Conservation (phyloP, 2,888 invertebrate genomes). For the Tetranychus truncatus region DNA sequence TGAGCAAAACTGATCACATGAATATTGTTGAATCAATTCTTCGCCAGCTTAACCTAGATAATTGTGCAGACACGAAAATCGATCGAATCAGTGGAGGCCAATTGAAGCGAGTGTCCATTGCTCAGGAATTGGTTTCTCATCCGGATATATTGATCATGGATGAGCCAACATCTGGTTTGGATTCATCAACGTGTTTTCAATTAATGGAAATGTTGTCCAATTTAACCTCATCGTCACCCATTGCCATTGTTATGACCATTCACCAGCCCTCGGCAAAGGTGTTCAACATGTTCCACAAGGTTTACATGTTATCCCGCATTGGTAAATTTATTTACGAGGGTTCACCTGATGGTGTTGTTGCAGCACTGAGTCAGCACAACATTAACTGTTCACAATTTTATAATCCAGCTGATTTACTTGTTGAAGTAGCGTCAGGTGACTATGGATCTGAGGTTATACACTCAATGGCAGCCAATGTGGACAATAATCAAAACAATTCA, state of each 20-base stretch:
- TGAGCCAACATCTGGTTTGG: slow-evolving; percentile 5
- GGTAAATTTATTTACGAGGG: slow-evolving; percentile 22
- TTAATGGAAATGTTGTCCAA: neutral
- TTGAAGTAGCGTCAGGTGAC: slow-evolving; percentile 21
- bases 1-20: neutral
- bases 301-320: slow-evolving; percentile 18
- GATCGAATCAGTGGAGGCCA: neutral
- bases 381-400: slow-evolving; percentile 17
- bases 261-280: slow-evolving; percentile 20
- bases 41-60: neutral
- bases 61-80: neutral
- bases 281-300: slow-evolving; percentile 17
- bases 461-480: slow-evolving; percentile 12
- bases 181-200: neutral
- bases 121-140: neutral
- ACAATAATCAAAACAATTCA: neutral
- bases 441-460: slow-evolving; percentile 17
- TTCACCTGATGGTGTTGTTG: slow-evolving; percentile 13
- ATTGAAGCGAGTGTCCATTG: slow-evolving; percentile 2
- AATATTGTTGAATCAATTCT: neutral
- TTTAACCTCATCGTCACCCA: slow-evolving; percentile 1
- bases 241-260: slow-evolving; percentile 21
- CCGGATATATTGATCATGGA: neutral
- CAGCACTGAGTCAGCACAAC: neutral
- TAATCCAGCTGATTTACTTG: slow-evolving; percentile 21